Evolutionary conservation across 1,140 invertebrate species (phyloP), one percentile per base, ranked within the genome.

Genomic region (Acromyrmex heyeri): DNA sequence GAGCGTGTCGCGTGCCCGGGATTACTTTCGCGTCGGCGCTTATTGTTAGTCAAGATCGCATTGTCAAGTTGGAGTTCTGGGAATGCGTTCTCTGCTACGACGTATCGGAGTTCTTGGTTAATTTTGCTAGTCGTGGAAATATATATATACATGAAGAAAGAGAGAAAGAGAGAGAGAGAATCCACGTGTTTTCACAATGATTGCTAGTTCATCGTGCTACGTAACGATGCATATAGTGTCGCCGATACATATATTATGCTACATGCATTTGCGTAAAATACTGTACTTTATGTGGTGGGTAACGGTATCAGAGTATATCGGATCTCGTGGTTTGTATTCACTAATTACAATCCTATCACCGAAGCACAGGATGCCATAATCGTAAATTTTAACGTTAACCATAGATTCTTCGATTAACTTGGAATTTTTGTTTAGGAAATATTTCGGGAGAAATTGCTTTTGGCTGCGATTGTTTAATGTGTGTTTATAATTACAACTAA

Each of bases 21-120:
- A 83, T 83, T 83, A 83, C 55, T 75, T 82, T 83, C 79, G 79
- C 79, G 79, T 75, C 69, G 24, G 69, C 5, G 69, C 38, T 83
- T 83, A 83, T 83, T 83, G 79, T 83, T 75, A 81, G 73, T 90
- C 88, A 89, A 87, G 86, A 82, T 89, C 75, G 88, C 79, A 89
- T 90, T 90, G 89, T 90, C 88, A 90, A 88, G 76, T 67, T 61
- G 76, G 53, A 21, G 78, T 79, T 76, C 75, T 57, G 79, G 30
- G 73, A 81, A 69, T 61, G 38, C 44, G 38, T n/a, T 50, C n/a
- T 16, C 18, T n/a, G 24, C 34, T 44, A 12, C 61, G 62, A n/a
- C 88, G 38, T 69, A 73, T 85, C 55, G 67, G 27, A 53, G 21
- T 83, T 86, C 76, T 48, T 21, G 18, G 38, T 69, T 91, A 91